Percentiles rank a stretch among this genome's conserved stretches.
Conservation (phyloP, 2,797 vertebrate genomes). For the Melanotaenia trifasciata region DNA sequence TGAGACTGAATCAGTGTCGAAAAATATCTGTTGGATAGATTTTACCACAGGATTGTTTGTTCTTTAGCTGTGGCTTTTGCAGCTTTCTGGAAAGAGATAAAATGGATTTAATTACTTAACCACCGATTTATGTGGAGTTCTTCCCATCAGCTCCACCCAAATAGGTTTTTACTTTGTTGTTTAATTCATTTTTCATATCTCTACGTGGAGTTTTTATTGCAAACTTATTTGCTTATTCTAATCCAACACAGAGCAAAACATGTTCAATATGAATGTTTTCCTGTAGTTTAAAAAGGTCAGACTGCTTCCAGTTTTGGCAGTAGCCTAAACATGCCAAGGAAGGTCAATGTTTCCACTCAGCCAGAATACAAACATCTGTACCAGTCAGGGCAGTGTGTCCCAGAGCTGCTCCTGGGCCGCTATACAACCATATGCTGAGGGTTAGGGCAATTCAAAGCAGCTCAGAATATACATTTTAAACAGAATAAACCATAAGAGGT, state of each 20-base stretch:
- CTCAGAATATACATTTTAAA: neutral
- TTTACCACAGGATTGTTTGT: neutral
- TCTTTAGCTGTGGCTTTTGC: slow-evolving; percentile 9
- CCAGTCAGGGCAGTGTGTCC: slow-evolving; percentile 4
- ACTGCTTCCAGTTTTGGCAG: neutral
- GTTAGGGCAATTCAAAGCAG: neutral
- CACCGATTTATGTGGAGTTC: slow-evolving; percentile 3
- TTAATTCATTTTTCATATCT: slow-evolving; percentile 7
- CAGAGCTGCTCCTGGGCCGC: neutral
- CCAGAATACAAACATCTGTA: slow-evolving; percentile 11
- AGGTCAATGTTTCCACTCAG: neutral
- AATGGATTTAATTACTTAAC: slow-evolving; percentile 14
- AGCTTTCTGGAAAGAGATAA: slow-evolving; percentile 1
- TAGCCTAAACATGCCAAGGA: neutral
- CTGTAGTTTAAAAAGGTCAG: neutral
- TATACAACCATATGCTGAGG: neutral
- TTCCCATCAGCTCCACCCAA: slow-evolving; percentile 14
- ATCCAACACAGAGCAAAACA: neutral
- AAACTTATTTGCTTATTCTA: no score
- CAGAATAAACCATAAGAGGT: neutral
- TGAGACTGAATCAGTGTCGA: neutral
- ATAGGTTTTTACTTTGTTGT: neutral
- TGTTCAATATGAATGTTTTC: neutral
- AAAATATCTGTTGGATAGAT: neutral
- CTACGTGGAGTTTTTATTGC: neutral